These are phyloP conservation scores for Micrastur ruficollis DNA, from an alignment of 2,797 vertebrate species.

Conservation along the genomic window DNA sequence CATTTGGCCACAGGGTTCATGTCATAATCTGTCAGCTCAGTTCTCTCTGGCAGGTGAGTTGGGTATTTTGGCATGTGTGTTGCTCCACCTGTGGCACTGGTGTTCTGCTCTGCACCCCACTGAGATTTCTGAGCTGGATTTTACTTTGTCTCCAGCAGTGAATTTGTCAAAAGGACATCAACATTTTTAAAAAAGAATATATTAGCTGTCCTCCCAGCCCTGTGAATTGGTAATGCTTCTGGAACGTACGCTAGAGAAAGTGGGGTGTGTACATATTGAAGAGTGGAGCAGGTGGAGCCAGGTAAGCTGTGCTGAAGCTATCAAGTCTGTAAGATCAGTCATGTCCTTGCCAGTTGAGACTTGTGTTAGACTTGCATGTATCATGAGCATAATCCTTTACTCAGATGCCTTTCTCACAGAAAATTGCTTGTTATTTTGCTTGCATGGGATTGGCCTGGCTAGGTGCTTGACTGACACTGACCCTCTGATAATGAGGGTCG, in stretches of 20 bases:
- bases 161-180: not conserved
- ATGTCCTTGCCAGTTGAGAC: not conserved
- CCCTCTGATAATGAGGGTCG: not conserved
- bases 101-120: not conserved
- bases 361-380: not conserved
- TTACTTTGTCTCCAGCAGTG: not conserved
- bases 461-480: fast-evolving
- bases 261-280: not conserved
- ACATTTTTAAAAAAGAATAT: too few relatives aligned
- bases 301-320: not conserved
- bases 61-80: not conserved
- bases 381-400: not conserved
- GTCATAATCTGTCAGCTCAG: not conserved
- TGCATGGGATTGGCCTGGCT: not conserved
- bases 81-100: not conserved
- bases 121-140: not conserved
- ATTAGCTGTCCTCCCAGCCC: not conserved
- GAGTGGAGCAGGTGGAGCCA: not conserved
- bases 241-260: not conserved
- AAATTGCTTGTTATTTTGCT: not conserved
- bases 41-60: not conserved
- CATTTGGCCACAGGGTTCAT: not conserved
- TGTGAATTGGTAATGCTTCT: not conserved
- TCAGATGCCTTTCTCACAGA: not conserved
- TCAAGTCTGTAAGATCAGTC: not conserved